Percentiles rank a stretch among this genome's conserved stretches.
phyloP scores from a whole-genome alignment of 2,888 invertebrate genomes.

The Eucera pruinosa region DNA sequence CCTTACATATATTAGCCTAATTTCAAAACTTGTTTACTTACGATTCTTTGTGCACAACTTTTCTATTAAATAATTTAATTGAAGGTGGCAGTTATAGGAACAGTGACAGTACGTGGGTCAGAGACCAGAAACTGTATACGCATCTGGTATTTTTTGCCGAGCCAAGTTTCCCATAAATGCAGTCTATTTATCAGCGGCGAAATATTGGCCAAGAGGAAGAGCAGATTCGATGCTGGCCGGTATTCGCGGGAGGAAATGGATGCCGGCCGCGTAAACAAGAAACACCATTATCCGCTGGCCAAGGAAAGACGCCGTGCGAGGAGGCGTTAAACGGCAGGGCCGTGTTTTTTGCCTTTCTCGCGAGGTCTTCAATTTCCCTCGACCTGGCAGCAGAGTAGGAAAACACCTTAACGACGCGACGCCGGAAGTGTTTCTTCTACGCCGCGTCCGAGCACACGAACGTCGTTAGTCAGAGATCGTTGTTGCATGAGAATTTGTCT shows the following conservation, averaged over 20 bases:
- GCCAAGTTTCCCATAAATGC: no score
- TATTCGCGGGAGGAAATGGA: constrained; percentile 44
- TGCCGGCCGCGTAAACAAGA: constrained; percentile 53
- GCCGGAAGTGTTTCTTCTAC: constrained; percentile 43
- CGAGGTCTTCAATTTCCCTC: constrained; percentile 54
- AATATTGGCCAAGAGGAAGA: constrained; percentile 37
- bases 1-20: no score
- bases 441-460: constrained; percentile 16
- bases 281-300: constrained; percentile 54
- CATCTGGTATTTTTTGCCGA: no score
- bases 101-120: no score
- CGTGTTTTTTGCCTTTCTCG: constrained; percentile 17
- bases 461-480: constrained; percentile 45
- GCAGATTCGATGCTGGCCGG: constrained; percentile 22
- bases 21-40: no score
- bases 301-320: constrained; percentile 42
- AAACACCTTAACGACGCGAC: constrained; percentile 62
- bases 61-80: no score
- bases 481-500: background rate
- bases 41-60: no score
- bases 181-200: constrained; percentile 46
- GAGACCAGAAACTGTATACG: no score
- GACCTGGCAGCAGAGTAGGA: constrained; percentile 37
- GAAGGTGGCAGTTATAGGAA: no score
- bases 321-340: constrained; percentile 45